Evolutionary conservation across 92 coral and sea anemone species (phyloP).

Genomic region (Plumapathes pennacea): DNA sequence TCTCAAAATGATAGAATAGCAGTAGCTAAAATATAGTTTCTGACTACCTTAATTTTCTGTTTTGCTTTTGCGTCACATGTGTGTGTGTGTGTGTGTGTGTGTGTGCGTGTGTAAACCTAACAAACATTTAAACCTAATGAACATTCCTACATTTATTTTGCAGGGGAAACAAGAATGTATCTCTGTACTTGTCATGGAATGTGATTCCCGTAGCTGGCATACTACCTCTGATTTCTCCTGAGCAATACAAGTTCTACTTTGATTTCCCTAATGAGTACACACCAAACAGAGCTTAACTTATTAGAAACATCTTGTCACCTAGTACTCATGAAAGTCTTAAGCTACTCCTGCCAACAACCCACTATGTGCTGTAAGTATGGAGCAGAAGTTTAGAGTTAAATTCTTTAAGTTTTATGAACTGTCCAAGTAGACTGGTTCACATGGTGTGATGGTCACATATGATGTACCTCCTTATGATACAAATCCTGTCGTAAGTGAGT

Average conservation of each 20-base stretch:
- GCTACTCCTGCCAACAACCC: no score
- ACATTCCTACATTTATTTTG: constrained; percentile 1
- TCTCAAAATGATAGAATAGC: no score
- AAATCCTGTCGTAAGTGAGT: no score
- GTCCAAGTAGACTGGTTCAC: no score
- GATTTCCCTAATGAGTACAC: constrained; percentile 90
- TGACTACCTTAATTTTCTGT: neutral
- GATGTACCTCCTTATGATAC: no score
- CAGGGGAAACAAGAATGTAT: constrained; percentile 87
- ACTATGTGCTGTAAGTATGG: no score
- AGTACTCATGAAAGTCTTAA: no score
- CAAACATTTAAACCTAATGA: neutral
- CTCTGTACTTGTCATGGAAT: constrained; percentile 92
- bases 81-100: no score
- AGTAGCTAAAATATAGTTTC: neutral
- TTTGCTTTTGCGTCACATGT: no score
- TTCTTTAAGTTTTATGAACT: no score
- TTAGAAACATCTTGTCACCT: neutral
- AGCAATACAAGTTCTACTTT: constrained; percentile 61
- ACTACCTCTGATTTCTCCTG: constrained; percentile 68
- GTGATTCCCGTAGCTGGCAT: constrained; percentile 96
- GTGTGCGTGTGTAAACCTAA: neutral
- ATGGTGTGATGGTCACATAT: no score
- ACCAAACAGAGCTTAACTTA: constrained; percentile 30
- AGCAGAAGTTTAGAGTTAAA: no score